Percentiles rank a stretch among this genome's conserved stretches.
phyloP scores from a whole-genome alignment of 2,113 vertebrate genomes.

The Romanogobio albipinnatus region DNA sequence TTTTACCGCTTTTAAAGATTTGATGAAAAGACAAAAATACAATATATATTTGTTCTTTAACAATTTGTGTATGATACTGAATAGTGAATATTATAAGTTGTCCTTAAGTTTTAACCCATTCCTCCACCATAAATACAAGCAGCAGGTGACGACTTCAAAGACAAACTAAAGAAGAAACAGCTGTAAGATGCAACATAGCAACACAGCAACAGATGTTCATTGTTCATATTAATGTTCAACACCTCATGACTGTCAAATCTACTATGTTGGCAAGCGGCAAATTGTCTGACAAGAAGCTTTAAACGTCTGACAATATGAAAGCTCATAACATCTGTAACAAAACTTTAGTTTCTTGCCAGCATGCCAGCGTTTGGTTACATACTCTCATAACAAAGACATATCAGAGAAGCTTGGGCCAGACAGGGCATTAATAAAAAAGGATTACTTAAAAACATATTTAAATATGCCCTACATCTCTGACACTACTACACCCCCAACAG shows the following conservation, averaged over 20 bases:
- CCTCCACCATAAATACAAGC: not conserved
- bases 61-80: not conserved
- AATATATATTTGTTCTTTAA: not conserved
- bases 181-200: constrained; percentile 20
- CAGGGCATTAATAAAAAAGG: constrained; percentile 29
- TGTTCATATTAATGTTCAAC: not conserved
- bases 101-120: not conserved
- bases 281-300: constrained; percentile 20
- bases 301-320: not conserved
- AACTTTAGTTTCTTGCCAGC: not conserved
- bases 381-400: not conserved
- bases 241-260: constrained; percentile 27
- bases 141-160: constrained; percentile 13
- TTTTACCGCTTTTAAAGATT: not conserved
- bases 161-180: constrained; percentile 10
- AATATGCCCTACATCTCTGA: constrained; percentile 49
- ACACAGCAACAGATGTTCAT: not conserved
- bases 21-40: not conserved
- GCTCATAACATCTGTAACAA: not conserved
- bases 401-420: not conserved
- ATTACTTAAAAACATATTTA: constrained; percentile 28
- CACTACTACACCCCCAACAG: not conserved
- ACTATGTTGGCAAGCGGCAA: constrained; percentile 24
- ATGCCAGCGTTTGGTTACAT: not conserved
- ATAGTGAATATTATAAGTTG: not conserved